phyloP scores from a whole-genome alignment of 1,140 invertebrate genomes.

The Brachionus rubens region DNA sequence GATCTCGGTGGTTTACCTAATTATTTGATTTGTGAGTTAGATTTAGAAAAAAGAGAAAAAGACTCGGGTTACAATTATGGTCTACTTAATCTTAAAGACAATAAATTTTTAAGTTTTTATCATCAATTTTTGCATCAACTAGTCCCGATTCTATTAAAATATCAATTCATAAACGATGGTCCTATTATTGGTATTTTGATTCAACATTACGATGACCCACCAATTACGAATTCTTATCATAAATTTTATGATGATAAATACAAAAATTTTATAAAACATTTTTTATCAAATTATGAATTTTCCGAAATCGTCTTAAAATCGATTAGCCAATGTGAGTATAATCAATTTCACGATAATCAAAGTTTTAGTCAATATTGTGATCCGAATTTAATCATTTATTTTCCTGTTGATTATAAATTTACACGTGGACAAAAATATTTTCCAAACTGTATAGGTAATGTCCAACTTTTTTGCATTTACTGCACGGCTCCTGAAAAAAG shows the following conservation, averaged over 20 bases:
- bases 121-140: background rate
- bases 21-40: background rate
- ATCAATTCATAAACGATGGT: background rate
- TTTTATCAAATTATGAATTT: background rate
- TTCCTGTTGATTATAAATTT: conserved; percentile 8
- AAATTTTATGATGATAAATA: background rate
- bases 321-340: background rate
- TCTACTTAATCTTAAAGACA: background rate
- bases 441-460: background rate
- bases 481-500: too few species aligned
- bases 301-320: background rate
- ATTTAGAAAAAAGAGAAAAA: background rate
- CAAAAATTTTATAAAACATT: background rate
- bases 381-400: conserved; percentile 3
- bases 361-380: background rate
- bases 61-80: background rate
- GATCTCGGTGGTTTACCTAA: conserved; percentile 37
- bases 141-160: background rate
- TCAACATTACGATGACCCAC: background rate
- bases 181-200: conserved; percentile 12
- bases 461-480: too few species aligned
- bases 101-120: background rate
- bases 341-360: background rate
- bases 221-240: background rate
- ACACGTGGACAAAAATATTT: background rate